These are phyloP conservation scores for Chamaea fasciata DNA, from an alignment of 2,113 vertebrate species.

Conservation along the genomic window DNA sequence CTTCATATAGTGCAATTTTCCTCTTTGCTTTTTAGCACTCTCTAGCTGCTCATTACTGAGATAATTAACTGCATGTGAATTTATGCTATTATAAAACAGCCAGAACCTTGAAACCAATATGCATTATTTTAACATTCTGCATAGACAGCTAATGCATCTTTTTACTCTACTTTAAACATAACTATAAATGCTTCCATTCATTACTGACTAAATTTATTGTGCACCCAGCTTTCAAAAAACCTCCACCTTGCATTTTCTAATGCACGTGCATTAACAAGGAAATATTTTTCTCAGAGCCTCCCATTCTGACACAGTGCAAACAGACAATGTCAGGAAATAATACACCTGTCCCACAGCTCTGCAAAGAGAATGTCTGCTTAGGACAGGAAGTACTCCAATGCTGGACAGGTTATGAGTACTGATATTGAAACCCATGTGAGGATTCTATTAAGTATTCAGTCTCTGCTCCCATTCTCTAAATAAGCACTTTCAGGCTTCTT, in stretches of 20 bases:
- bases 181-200: not conserved
- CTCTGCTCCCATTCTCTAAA: slow-evolving; percentile 34
- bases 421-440: not conserved
- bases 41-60: slow-evolving; percentile 2
- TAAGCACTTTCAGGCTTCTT: slow-evolving; percentile 15
- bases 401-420: slow-evolving; percentile 14
- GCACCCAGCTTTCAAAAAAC: not conserved
- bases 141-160: not conserved
- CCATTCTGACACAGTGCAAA: not conserved
- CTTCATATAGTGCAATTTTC: not conserved
- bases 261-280: not conserved
- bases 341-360: not conserved
- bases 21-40: slow-evolving; percentile 18
- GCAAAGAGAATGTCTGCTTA: slow-evolving; percentile 6
- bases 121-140: slow-evolving; percentile 14
- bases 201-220: slow-evolving; percentile 1
- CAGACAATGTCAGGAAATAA: not conserved
- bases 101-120: not conserved
- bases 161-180: not conserved
- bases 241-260: slow-evolving; percentile 11
- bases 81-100: slow-evolving; percentile 21
- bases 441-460: slow-evolving; percentile 38
- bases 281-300: not conserved
- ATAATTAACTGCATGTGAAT: slow-evolving; percentile 27
- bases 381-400: slow-evolving; percentile 25